Evolutionary conservation across 2,888 invertebrate genomes (phyloP).

Genomic region (Agrenia bidenticulata): DNA sequence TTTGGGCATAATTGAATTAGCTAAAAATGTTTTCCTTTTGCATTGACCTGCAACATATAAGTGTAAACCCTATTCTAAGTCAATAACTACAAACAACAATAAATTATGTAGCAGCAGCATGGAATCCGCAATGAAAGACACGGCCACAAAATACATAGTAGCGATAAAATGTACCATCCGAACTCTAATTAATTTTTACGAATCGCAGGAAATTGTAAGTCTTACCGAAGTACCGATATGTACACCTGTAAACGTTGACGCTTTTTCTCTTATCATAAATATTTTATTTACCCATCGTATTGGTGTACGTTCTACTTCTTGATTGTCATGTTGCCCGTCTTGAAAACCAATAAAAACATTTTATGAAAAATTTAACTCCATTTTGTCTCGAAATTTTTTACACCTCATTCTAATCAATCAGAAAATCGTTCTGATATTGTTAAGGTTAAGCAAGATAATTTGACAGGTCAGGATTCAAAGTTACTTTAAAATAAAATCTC

Average conservation of each 20-base stretch:
- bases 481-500: too few species aligned
- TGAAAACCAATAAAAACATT: slow-evolving; percentile 8
- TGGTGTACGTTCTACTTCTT: neutral
- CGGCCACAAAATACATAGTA: neutral
- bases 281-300: slow-evolving; percentile 7
- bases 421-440: too few species aligned
- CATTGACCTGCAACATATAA: slow-evolving; percentile 4
- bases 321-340: neutral
- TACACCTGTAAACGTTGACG: slow-evolving; percentile 18
- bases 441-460: too few species aligned
- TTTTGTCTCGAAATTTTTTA: too few species aligned
- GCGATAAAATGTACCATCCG: slow-evolving; percentile 10
- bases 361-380: too few species aligned
- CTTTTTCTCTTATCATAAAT: slow-evolving; percentile 16
- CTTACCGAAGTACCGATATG: slow-evolving; percentile 18
- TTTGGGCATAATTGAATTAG: too few species aligned
- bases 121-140: slow-evolving; percentile 6
- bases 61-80: slow-evolving; percentile 8
- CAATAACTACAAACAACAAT: slow-evolving; percentile 9
- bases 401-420: too few species aligned
- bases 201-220: slow-evolving; percentile 9
- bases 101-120: neutral
- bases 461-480: too few species aligned
- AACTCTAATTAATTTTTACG: slow-evolving; percentile 3
- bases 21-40: neutral